These are phyloP conservation scores for Tetraneura akinire DNA, from an alignment of 1,140 invertebrate species.

Conservation along the genomic window DNA sequence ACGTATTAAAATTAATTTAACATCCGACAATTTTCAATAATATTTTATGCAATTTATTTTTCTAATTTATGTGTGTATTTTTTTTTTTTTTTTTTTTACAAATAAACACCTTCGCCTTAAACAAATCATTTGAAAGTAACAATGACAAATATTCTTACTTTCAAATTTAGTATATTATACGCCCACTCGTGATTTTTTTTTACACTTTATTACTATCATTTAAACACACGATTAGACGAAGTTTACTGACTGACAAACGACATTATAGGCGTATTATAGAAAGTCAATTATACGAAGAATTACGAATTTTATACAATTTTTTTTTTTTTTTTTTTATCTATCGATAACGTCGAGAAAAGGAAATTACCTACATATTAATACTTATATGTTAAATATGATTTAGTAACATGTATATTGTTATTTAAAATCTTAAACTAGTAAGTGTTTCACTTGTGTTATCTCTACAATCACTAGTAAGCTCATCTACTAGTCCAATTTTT, in stretches of 20 bases:
- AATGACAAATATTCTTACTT: conserved; percentile 29
- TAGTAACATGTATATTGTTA: too few species aligned
- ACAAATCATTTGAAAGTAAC: conserved; percentile 31
- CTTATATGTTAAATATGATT: not conserved
- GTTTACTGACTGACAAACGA: not conserved
- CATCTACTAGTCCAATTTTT: too few species aligned
- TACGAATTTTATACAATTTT: too few species aligned
- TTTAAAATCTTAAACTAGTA: too few species aligned
- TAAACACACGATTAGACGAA: not conserved
- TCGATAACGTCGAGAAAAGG: not conserved
- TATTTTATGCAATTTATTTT: not conserved
- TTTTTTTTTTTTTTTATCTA: too few species aligned
- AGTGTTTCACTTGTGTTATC: too few species aligned
- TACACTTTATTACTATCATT: too few species aligned
- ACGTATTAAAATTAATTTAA: too few species aligned
- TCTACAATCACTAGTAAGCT: too few species aligned
- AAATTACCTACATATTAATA: too few species aligned
- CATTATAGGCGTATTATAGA: conserved; percentile 3
- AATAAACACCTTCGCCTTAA: conserved; percentile 18
- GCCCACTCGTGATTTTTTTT: conserved; percentile 18
- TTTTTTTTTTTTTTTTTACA: not conserved
- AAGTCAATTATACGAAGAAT: not conserved
- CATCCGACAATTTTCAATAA: too few species aligned
- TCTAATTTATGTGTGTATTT: not conserved
- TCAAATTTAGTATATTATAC: not conserved